Base-by-base conservation (phyloP, 2,888 invertebrate species). In the Synanthedon andrenaeformis region DNA sequence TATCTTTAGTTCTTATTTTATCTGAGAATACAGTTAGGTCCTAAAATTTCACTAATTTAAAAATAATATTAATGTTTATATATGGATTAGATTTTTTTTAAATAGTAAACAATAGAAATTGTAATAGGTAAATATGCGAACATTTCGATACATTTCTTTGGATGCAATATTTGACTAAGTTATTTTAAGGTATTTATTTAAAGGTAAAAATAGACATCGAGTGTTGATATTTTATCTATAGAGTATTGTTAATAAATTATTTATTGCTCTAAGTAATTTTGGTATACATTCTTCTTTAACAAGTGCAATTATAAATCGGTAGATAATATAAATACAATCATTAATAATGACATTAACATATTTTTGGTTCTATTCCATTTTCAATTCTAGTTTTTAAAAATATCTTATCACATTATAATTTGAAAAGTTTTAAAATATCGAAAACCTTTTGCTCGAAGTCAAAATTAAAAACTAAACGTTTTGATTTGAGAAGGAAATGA, bases 141-240 rank as follows among this genome's bases (percentile, higher is more conserved):
- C 45, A 45, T 45, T 45, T 45, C 35, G 14, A 13, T n/a, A 45
- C 45, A 45, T 45, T 45, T 45, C 6, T 45, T 13, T n/a, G 12
- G n/a, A 35, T 35, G 35, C 35, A 35, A 45, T 23, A 41, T 23
- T 51, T 35, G 54, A 54, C 55, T 55, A 55, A 23, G 51, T 51
- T 51, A 41, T 35, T n/a, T n/a, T n/a, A n/a, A n/a, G n/a, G n/a
- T n/a, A n/a, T n/a, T n/a, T 35, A 51, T 42, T 23, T 49, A 51
- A n/a, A 28, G 70, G 68, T 72, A 79, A 79, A 82, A 80, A 82
- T 82, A 82, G 76, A 81, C 79, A 82, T 74, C 72, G 70, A 81
- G 65, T 71, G 69, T 63, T 62, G 62, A 62, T 57, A 65, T 54
- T 52, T 76, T 74, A 62, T 62, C 74, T 23, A 23, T 76, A 79